These are phyloP conservation scores for Coccyzus lansbergi DNA, from an alignment of 2,797 vertebrate genomes.

Conservation along the genomic window DNA sequence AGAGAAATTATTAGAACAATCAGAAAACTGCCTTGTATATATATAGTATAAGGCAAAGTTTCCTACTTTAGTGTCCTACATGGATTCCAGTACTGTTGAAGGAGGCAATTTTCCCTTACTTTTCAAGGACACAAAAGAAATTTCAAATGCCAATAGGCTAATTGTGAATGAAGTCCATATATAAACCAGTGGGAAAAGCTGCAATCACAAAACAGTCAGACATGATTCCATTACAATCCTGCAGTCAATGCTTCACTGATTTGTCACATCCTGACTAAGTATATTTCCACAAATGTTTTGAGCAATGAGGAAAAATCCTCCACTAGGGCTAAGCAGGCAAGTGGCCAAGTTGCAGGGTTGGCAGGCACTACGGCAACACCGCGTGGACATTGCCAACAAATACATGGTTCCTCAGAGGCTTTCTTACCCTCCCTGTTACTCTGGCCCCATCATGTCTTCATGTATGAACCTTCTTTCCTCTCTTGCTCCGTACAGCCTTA, in stretches of 20 bases:
- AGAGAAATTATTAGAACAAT: background rate
- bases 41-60: background rate
- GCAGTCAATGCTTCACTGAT: constrained; percentile 1
- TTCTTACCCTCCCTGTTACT: background rate
- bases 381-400: fast-evolving
- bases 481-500: background rate
- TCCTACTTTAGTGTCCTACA: background rate
- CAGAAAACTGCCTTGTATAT: background rate
- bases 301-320: background rate
- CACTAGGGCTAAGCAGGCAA: background rate
- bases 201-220: constrained; percentile 13
- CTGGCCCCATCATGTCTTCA: background rate
- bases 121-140: background rate
- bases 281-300: constrained; percentile 22
- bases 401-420: background rate
- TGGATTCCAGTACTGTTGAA: background rate
- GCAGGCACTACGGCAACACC: background rate
- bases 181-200: constrained; percentile 15
- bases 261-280: background rate
- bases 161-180: background rate
- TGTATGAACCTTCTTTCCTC: background rate
- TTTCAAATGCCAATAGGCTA: background rate
- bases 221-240: background rate
- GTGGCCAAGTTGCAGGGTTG: background rate
- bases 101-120: background rate